Evolutionary conservation across 2,113 vertebrate species (phyloP), one percentile per base, ranked within the genome.

Genomic region (Hyla sarda): DNA sequence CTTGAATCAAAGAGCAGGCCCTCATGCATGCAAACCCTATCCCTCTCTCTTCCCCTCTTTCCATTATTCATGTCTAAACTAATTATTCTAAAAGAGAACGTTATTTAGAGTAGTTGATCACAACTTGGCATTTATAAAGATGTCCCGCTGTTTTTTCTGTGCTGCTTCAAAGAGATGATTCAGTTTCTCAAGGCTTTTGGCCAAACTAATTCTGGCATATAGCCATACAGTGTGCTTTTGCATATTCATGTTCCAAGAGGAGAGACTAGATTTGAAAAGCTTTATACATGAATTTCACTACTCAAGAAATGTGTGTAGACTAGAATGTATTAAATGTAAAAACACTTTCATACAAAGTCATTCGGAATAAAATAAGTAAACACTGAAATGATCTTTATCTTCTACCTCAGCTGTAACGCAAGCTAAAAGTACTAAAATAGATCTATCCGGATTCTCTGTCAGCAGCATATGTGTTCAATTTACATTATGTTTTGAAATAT

Each of bases 21-120:
- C 78, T 81, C 54, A 81, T 81, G 78, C 78, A 81, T 62, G 23
- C 52, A 81, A 81, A 65, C 56, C 78, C 14, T 81, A 81, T 81
- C 25, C 78, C 78, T 81, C 78, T 80, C 52, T 81, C 54, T 81
- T 45, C 78, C 78, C 56, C 78, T 81, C n/a, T 81, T 21, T 81
- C 78, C 78, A 81, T 81, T 81, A 81, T 81, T 81, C 78, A 81
- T 81, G 78, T 81, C 78, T 81, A 81, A 81, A 81, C 78, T 81
- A 81, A 81, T 81, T 81, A 81, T 81, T 81, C 78, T 65, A 81
- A 81, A 62, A 81, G 78, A 81, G 78, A 81, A 81, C 56, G 56
- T 81, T 81, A 81, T 56, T 56, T 83, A 73, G 65, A 83, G 82
- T 74, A 83, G 82, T 72, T 83, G 82, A 73, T 83, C 82, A 83